phyloP scores from a whole-genome alignment of 1,140 invertebrate genomes.

The Araneus ventricosus region DNA sequence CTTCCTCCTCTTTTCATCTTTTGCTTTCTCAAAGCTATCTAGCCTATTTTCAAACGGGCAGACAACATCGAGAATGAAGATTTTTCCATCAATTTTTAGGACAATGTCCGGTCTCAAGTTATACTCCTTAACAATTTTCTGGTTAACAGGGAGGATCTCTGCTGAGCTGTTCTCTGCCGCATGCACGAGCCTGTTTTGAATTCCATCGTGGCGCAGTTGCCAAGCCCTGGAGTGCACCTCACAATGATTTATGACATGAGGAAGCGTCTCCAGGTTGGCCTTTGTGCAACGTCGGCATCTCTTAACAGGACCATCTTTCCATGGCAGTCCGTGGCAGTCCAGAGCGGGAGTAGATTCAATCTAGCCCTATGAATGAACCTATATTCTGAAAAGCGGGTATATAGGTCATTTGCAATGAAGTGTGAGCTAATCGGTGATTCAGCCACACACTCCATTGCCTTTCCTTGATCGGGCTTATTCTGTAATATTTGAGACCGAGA shows the following conservation, averaged over 20 bases:
- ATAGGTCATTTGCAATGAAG: not conserved
- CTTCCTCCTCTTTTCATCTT: too few relatives aligned
- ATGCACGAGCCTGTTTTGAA: not conserved
- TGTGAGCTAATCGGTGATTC: not conserved
- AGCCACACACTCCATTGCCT: not conserved
- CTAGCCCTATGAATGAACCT: not conserved
- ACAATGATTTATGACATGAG: slow-evolving; percentile 9
- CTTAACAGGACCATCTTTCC: not conserved
- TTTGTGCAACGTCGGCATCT: not conserved
- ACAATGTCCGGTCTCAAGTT: not conserved
- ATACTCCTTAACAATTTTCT: too few relatives aligned
- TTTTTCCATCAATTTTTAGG: rapidly evolving
- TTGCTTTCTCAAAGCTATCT: not conserved
- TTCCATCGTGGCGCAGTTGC: not conserved
- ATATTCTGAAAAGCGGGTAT: slow-evolving; percentile 6
- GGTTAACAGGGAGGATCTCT: too few relatives aligned
- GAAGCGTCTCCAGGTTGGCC: not conserved
- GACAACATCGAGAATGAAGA: not conserved
- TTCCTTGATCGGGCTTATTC: not conserved
- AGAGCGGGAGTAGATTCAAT: not conserved
- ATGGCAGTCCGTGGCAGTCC: too few relatives aligned
- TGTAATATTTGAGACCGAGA: not conserved
- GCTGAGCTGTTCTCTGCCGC: too few relatives aligned
- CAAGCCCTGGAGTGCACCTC: too few relatives aligned
- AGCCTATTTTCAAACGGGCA: not conserved